Conservation (phyloP, 2,113 vertebrate species). For the Casuarius casuarius region DNA sequence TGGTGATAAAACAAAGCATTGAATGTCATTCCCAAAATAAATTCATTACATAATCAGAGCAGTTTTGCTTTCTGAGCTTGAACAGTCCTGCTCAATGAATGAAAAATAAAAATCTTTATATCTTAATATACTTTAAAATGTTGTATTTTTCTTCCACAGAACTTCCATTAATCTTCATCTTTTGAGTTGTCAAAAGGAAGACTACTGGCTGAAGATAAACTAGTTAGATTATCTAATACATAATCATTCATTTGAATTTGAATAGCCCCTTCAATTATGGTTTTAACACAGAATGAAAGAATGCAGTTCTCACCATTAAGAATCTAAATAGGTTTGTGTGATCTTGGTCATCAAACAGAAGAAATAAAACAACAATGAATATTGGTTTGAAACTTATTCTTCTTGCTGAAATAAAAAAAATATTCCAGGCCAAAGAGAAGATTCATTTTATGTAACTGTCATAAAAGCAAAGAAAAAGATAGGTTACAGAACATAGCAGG, state of each 20-base stretch:
- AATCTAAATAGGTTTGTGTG: not conserved
- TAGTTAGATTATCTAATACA: not conserved
- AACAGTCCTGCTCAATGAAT: not conserved
- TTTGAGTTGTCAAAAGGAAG: conserved; percentile 7
- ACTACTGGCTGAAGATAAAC: conserved; percentile 21
- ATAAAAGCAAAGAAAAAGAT: not conserved
- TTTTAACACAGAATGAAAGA: conserved; percentile 2
- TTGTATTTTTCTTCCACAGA: not conserved
- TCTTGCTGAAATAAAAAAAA: not conserved
- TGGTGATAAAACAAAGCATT: not conserved
- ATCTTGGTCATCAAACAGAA: not conserved
- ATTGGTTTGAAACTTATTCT: not conserved
- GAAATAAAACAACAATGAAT: not conserved
- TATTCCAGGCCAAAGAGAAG: not conserved
- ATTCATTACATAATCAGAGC: not conserved
- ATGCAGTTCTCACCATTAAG: not conserved
- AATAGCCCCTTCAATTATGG: conserved; percentile 1
- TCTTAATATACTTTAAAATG: not conserved
- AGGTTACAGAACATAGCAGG: not conserved
- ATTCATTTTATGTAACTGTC: not conserved
- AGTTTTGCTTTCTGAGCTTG: not conserved
- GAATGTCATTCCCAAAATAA: conserved; percentile 21
- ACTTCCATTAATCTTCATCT: conserved; percentile 14
- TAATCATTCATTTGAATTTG: conserved; percentile 11
- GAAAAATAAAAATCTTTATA: not conserved